phyloP scores from a whole-genome alignment of 1,140 invertebrate genomes.

The Goniozus legneri region DNA sequence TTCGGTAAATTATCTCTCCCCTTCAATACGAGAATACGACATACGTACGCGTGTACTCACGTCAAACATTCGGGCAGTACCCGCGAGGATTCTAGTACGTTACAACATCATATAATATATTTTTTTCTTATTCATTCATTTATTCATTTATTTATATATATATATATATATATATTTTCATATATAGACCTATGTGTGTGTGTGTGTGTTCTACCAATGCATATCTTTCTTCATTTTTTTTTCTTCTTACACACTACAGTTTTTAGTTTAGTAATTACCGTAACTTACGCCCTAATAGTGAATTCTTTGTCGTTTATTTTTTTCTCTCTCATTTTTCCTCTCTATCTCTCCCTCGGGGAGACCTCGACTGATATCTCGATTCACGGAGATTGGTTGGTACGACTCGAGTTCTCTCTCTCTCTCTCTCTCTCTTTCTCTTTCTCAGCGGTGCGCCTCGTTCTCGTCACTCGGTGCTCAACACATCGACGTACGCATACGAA shows the following conservation, averaged over 20 bases:
- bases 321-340: neutral
- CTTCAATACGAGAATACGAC: slow-evolving; percentile 6
- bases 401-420: too few species aligned
- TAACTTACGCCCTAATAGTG: slow-evolving; percentile 42
- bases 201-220: slow-evolving; percentile 21
- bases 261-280: slow-evolving; percentile 19
- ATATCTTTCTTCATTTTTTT: slow-evolving; percentile 7
- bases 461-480: neutral
- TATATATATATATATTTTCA: slow-evolving; percentile 28
- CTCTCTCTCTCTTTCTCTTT: neutral
- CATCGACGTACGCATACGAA: too few species aligned
- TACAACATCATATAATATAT: slow-evolving; percentile 37
- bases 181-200: slow-evolving; percentile 22
- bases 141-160: slow-evolving; percentile 26
- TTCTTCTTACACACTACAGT: slow-evolving; percentile 23
- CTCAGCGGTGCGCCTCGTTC: slow-evolving; percentile 1
- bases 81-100: slow-evolving; percentile 37
- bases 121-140: slow-evolving; percentile 28
- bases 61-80: slow-evolving; percentile 26
- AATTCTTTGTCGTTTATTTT: slow-evolving; percentile 27
- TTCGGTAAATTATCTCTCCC: neutral
- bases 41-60: slow-evolving; percentile 36
- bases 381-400: too few species aligned
- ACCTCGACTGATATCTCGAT: too few species aligned
- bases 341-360: slow-evolving; percentile 6